A percentile compares a stretch with the other conserved stretches of the same genome.
Conservation (phyloP, 1,140 invertebrate species). For the Thaumatotibia leucotreta region DNA sequence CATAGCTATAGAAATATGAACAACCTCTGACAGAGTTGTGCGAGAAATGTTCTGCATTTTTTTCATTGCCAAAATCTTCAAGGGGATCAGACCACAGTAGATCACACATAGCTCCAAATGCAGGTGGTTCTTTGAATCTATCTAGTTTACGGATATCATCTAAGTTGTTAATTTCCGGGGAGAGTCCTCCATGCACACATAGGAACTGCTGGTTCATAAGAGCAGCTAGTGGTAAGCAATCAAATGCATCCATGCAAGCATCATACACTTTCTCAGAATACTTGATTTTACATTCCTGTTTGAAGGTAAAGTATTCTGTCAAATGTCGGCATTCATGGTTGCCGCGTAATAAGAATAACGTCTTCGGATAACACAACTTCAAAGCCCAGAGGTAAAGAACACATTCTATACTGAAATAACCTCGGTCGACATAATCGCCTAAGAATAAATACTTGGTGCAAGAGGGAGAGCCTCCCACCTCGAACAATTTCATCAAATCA, state of each 20-base stretch:
- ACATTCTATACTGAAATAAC: slow-evolving; percentile 99
- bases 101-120: slow-evolving; percentile 99
- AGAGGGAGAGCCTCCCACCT: slow-evolving; percentile 98
- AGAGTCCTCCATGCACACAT: slow-evolving; percentile 99
- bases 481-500: slow-evolving; percentile 99
- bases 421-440: slow-evolving; percentile 99
- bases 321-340: slow-evolving; percentile 99
- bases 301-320: slow-evolving; percentile 99
- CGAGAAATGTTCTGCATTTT: slow-evolving; percentile 99
- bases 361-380: slow-evolving; percentile 99
- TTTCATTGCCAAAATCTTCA: slow-evolving; percentile 99
- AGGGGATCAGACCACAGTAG: slow-evolving; percentile 99
- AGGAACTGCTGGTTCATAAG: slow-evolving; percentile 99
- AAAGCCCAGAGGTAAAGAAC: slow-evolving; percentile 99
- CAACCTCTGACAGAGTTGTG: slow-evolving; percentile 99
- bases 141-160: slow-evolving; percentile 99
- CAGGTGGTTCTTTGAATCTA: slow-evolving; percentile 99
- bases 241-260: slow-evolving; percentile 99
- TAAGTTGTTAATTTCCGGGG: slow-evolving; percentile 99
- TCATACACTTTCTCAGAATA: slow-evolving; percentile 99
- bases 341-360: slow-evolving; percentile 98
- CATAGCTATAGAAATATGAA: slow-evolving; percentile 99
- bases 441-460: slow-evolving; percentile 99
- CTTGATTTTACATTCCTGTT: slow-evolving; percentile 99
- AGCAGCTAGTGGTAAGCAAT: slow-evolving; percentile 99